Base-by-base conservation (phyloP, 1,140 invertebrate species). In the Leptinotarsa defecta region DNA sequence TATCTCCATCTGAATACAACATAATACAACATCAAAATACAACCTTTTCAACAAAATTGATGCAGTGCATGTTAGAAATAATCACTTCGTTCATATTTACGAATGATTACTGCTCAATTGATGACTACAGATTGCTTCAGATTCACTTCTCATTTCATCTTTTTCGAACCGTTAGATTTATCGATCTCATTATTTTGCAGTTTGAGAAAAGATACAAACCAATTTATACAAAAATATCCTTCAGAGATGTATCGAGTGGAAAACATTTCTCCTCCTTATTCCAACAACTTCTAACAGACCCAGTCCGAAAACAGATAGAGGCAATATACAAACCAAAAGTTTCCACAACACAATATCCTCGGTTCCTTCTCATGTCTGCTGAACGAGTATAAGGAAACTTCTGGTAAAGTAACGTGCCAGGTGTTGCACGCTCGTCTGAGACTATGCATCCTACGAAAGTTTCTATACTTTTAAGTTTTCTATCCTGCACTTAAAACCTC, bases 221-320 rank as follows among this genome's bases (percentile, higher is more conserved):
- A 43, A 43, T 11, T 11, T 11, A 11, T 11, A 43, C 0, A 43
- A 11, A 43, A 43, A 43, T 43, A 43, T 11, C 34, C 8, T 43
- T 15, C 52, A 19, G 6, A 17, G n/a, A 57, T 57, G 3, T 57
- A 3, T n/a, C 52, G 52, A 57, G 52, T 57, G 3, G 2, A 57
- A 57, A 57, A 5, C 52, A 57, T 57, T 57, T 19, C 52, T 19
- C 52, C 19, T 74, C 6, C n/a, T 57, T 17, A 57, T 78, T 69
- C 34, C 15, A 17, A 20, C 11, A 73, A 63, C 27, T 73, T 17
- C 24, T 15, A 57, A 19, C 17, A 61, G 52, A 49, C 49, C 70
- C 3, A 43, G 48, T 49, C 3, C 34, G 52, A 34, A 15, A 19
- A 20, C n/a, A 13, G 19, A 27, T 3, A 22, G 5, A 71, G 52